These are phyloP conservation scores for Leucoraja erinaceus DNA, from an alignment of 2,113 vertebrate genomes.

Conservation along the genomic window DNA sequence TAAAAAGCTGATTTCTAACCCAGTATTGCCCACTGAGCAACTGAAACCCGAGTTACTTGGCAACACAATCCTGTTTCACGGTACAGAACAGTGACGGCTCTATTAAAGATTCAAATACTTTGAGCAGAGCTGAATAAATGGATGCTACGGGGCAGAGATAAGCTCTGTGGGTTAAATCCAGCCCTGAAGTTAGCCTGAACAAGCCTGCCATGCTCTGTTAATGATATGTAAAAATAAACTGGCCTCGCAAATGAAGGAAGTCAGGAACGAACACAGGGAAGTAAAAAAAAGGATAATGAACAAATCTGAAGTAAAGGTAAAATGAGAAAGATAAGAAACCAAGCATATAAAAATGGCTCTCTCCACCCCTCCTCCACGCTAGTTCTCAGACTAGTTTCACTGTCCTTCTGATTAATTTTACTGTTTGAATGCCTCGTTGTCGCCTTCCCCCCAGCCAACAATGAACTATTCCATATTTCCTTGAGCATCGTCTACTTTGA, in stretches of 20 bases:
- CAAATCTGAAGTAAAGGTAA: neutral
- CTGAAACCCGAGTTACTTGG: neutral
- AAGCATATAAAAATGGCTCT: neutral
- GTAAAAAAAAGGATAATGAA: neutral
- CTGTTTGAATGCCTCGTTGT: too few species aligned
- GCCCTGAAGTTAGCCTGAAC: neutral
- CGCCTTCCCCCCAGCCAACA: too few species aligned
- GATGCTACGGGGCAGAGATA: neutral
- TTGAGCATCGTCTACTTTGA: too few species aligned
- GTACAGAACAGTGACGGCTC: neutral
- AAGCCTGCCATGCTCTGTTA: neutral
- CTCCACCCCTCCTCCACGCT: too few species aligned
- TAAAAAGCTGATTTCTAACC: neutral
- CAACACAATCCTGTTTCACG: neutral
- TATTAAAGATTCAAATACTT: conserved; percentile 2
- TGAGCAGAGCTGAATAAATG: neutral
- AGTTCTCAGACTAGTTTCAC: too few species aligned
- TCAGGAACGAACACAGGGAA: neutral
- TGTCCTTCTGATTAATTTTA: too few species aligned
- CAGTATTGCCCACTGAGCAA: neutral
- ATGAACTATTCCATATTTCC: too few species aligned
- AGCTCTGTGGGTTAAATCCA: conserved; percentile 8
- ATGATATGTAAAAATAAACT: neutral
- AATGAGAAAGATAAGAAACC: neutral
- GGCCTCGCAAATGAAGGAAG: neutral